Percentiles rank a stretch among this genome's conserved stretches.
phyloP scores from a whole-genome alignment of 2,888 invertebrate genomes.

The Amphipoea oculea region DNA sequence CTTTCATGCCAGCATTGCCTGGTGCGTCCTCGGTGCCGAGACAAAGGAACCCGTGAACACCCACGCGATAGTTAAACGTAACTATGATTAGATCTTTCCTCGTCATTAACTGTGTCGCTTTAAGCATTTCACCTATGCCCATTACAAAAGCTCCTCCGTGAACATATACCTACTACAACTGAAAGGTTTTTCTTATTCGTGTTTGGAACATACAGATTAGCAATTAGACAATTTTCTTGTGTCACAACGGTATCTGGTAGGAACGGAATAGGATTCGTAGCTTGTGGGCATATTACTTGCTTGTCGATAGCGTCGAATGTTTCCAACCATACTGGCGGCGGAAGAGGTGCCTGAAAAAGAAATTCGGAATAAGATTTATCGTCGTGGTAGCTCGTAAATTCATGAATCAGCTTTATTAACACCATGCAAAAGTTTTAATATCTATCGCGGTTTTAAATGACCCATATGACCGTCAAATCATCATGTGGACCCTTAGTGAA shows the following conservation, averaged over 20 bases:
- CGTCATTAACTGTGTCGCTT: conserved; percentile 32
- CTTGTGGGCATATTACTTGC: conserved; percentile 69
- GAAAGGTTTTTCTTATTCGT: conserved; percentile 31
- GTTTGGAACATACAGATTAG: conserved; percentile 38
- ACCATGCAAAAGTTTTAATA: too few relatives aligned
- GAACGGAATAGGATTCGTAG: neutral
- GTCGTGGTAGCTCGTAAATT: too few relatives aligned
- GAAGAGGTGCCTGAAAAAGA: conserved; percentile 71
- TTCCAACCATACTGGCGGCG: conserved; percentile 68
- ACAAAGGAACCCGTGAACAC: conserved; percentile 31
- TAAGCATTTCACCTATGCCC: conserved; percentile 10
- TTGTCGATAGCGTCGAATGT: conserved; percentile 63
- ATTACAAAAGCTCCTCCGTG: conserved; percentile 29
- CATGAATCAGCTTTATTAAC: too few relatives aligned
- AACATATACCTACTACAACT: conserved; percentile 45
- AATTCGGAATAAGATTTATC: too few relatives aligned
- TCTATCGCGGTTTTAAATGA: too few relatives aligned
- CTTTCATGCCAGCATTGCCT: conserved; percentile 80
- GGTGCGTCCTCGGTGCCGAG: conserved; percentile 66
- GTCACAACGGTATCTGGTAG: too few relatives aligned
- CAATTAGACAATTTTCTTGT: conserved; percentile 34
- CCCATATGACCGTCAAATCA: too few relatives aligned
- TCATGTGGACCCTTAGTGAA: too few relatives aligned
- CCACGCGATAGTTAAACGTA: conserved; percentile 25
- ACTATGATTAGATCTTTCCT: conserved; percentile 68